A percentile compares a stretch with the other conserved stretches of the same genome.
Evolutionary conservation across 2,797 vertebrate genomes (phyloP).

Genomic region (Girardinus metallicus): DNA sequence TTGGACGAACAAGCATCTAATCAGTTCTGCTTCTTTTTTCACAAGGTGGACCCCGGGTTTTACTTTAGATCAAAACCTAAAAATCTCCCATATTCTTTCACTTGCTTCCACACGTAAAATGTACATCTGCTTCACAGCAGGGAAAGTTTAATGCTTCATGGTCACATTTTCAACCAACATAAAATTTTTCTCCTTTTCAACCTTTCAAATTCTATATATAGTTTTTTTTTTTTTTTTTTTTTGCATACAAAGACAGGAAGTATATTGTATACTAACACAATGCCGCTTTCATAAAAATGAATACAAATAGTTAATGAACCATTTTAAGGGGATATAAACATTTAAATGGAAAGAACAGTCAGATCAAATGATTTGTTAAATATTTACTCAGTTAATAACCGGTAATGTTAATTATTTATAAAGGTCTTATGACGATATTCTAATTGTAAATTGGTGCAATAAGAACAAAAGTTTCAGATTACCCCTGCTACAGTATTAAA

Average conservation of each 20-base stretch:
- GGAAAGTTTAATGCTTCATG: background rate
- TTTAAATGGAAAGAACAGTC: background rate
- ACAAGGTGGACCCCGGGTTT: background rate
- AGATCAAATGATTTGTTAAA: background rate
- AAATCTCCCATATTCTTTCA: background rate
- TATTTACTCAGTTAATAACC: background rate
- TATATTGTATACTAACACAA: background rate
- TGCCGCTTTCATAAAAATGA: background rate
- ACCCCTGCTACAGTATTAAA: background rate
- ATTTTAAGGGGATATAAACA: background rate
- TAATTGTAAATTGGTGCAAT: background rate
- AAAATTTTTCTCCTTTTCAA: too few relatives aligned
- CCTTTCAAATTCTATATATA: background rate
- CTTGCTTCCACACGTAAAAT: background rate
- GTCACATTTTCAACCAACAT: background rate
- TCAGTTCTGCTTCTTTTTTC: background rate
- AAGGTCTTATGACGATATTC: background rate
- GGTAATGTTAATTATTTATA: background rate
- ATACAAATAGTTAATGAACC: background rate
- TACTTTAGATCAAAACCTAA: background rate
- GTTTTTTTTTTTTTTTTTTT: background rate
- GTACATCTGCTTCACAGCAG: background rate
- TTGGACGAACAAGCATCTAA: background rate
- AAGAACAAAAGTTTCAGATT: background rate
- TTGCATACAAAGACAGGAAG: background rate